phyloP scores from a whole-genome alignment of 2,888 invertebrate genomes.

The Tetheella fluctuosa region DNA sequence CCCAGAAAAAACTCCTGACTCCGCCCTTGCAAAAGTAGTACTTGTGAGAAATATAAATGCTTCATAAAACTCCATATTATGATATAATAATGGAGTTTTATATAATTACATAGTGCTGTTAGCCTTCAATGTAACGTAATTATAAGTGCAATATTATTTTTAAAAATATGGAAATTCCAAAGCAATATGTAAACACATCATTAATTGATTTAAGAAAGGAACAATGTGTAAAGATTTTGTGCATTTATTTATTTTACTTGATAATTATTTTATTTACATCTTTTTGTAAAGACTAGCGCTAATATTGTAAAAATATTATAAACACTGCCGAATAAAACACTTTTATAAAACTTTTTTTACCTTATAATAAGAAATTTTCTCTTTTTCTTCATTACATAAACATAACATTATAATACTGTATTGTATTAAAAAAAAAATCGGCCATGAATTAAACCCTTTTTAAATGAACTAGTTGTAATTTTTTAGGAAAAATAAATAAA shows the following conservation, averaged over 20 bases:
- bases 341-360: slow-evolving; percentile 14
- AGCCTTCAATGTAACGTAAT: slow-evolving; percentile 26
- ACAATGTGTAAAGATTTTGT: slow-evolving; percentile 24
- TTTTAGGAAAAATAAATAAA: slow-evolving; percentile 50
- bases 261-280: slow-evolving; percentile 19
- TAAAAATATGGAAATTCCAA: slow-evolving; percentile 52
- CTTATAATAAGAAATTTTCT: slow-evolving; percentile 14
- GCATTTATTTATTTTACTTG: slow-evolving; percentile 1
- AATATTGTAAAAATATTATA: slow-evolving; percentile 17
- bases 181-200: slow-evolving; percentile 78
- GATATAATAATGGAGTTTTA: too few relatives aligned
- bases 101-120: too few relatives aligned
- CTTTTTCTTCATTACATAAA: slow-evolving; percentile 15
- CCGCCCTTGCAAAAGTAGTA: too few relatives aligned
- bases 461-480: slow-evolving; percentile 60
- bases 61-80: too few relatives aligned
- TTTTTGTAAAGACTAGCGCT: slow-evolving; percentile 4
- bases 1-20: too few relatives aligned
- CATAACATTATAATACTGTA: slow-evolving; percentile 16
- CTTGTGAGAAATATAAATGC: too few relatives aligned
- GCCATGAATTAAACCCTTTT: slow-evolving; percentile 54
- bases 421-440: slow-evolving; percentile 40
- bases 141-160: slow-evolving; percentile 78
- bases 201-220: slow-evolving; percentile 40
- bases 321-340: slow-evolving; percentile 24